Conservation (phyloP, 2,888 invertebrate species). For the Caenorhabditis sp. region DNA sequence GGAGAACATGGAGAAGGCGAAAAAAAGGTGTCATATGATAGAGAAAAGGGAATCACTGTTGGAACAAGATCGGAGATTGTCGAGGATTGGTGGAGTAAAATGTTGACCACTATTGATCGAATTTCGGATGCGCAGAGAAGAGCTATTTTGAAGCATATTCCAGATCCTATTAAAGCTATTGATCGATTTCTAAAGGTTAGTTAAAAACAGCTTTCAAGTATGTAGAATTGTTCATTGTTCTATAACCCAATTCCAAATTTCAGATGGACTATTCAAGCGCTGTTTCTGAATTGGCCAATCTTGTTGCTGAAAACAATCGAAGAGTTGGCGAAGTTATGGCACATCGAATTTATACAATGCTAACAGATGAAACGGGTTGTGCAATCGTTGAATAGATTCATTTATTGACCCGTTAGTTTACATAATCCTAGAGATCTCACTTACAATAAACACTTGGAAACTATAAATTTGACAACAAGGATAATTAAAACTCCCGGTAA, state of each 20-base stretch:
- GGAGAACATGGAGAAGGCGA: conserved; percentile 7
- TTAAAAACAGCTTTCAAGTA: too few species aligned
- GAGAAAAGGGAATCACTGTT: conserved; percentile 37
- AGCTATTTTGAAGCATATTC: conserved; percentile 37
- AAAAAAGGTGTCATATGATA: conserved; percentile 27
- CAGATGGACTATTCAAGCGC: conserved; percentile 42
- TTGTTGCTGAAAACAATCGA: conserved; percentile 42
- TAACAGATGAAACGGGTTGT: conserved; percentile 44
- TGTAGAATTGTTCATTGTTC: too few species aligned
- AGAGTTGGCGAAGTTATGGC: conserved; percentile 47
- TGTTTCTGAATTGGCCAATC: conserved; percentile 29
- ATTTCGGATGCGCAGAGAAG: conserved; percentile 38
- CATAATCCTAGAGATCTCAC: too few species aligned
- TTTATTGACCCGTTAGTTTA: too few species aligned
- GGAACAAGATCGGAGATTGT: conserved; percentile 32
- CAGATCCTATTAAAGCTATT: conserved; percentile 39
- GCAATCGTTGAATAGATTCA: conserved; percentile 26
- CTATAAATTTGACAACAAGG: neutral
- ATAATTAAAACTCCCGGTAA: neutral
- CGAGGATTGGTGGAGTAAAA: conserved; percentile 50
- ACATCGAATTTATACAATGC: conserved; percentile 42
- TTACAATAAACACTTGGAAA: neutral
- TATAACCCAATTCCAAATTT: neutral
- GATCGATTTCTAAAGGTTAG: conserved; percentile 25
- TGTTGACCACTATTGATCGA: conserved; percentile 40